These are phyloP conservation scores for Oncopeltus fasciatus DNA, from an alignment of 1,140 invertebrate species.

Conservation along the genomic window DNA sequence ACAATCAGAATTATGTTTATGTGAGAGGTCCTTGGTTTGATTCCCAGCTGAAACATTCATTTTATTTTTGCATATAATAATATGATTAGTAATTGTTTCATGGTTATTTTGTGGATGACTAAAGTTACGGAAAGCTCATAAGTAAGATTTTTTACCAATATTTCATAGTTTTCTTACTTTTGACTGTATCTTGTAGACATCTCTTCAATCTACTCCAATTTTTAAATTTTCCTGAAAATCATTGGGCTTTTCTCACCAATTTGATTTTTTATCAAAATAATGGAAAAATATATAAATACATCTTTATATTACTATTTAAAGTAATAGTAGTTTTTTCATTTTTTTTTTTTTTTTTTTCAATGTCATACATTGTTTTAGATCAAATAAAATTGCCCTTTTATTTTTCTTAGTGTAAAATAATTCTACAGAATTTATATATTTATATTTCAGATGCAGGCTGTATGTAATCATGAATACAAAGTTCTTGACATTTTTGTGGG, in stretches of 20 bases:
- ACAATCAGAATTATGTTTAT: neutral
- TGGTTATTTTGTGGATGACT: no score
- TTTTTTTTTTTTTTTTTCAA: neutral
- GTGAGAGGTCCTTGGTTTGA: neutral
- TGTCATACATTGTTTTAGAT: neutral
- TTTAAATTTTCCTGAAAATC: no score
- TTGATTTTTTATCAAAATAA: neutral
- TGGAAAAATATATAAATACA: neutral
- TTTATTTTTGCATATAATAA: no score
- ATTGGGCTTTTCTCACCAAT: no score
- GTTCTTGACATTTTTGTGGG: constrained; percentile 22
- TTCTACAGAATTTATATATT: no score
- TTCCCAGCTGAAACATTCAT: no score
- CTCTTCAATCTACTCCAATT: no score
- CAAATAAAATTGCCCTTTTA: neutral
- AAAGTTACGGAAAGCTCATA: no score
- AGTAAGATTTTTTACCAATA: no score
- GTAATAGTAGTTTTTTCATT: neutral
- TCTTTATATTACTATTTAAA: neutral
- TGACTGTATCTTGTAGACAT: no score
- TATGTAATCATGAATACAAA: constrained; percentile 17
- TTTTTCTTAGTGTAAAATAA: neutral
- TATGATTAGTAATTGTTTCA: no score
- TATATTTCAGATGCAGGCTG: constrained; percentile 9
- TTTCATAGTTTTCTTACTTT: no score